Evolutionary conservation across 1,140 invertebrate genomes (phyloP).

Genomic region (Zaprionus taronus): DNA sequence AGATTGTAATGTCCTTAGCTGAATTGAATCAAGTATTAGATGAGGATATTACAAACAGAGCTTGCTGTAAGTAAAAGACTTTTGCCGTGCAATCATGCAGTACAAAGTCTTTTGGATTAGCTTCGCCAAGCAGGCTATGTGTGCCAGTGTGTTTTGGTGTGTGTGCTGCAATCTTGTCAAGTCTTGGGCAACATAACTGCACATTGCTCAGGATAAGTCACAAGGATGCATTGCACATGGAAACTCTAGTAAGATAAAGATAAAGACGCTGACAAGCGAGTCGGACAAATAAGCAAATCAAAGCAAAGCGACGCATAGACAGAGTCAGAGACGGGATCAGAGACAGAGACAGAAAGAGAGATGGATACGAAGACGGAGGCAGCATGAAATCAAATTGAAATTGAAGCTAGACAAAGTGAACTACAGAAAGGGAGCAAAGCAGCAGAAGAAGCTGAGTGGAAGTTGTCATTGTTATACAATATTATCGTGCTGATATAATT

Average conservation of each 20-base stretch:
- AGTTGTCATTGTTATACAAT: constrained; percentile 63
- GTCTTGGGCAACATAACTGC: constrained; percentile 2
- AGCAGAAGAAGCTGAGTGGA: neutral
- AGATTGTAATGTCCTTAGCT: neutral
- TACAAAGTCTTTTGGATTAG: constrained; percentile 7
- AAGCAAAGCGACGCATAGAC: constrained; percentile 31
- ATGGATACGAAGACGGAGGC: neutral
- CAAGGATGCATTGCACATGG: constrained; percentile 17
- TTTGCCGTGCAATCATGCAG: constrained; percentile 2
- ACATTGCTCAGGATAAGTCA: constrained; percentile 18
- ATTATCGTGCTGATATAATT: constrained; percentile 80
- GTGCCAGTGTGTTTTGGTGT: neutral
- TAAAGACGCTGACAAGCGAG: constrained; percentile 41
- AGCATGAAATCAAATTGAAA: constrained; percentile 62
- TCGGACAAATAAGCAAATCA: constrained; percentile 67
- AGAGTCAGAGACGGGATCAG: neutral
- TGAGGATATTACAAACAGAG: neutral
- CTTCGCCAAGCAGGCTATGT: neutral
- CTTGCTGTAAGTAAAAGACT: constrained; percentile 1
- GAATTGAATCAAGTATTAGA: constrained; percentile 1
- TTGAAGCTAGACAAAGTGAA: constrained; percentile 78
- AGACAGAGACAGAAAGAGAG: constrained; percentile 12
- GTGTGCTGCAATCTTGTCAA: neutral
- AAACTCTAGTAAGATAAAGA: constrained; percentile 26
- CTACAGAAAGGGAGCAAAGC: constrained; percentile 5